Conservation (phyloP, 2,113 vertebrate genomes). For the Macquaria australasica region DNA sequence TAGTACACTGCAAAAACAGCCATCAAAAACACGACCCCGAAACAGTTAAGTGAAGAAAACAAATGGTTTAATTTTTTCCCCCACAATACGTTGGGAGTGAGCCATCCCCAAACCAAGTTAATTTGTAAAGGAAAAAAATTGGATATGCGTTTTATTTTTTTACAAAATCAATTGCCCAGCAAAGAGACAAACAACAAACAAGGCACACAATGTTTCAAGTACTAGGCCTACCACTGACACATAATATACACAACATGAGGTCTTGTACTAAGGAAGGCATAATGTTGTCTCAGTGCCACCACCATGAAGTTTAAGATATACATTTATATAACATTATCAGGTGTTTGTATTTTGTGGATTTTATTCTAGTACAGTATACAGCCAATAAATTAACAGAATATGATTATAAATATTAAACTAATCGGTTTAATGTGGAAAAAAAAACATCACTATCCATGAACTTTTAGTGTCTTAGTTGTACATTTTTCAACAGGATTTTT, state of each 20-base stretch:
- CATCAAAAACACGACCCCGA: constrained; percentile 33
- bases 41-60: neutral
- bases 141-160: neutral
- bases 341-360: neutral
- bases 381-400: constrained; percentile 24
- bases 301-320: neutral
- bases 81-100: neutral
- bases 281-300: neutral
- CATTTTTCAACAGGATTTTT: neutral
- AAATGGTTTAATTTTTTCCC: constrained; percentile 14
- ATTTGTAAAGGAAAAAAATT: neutral
- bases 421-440: neutral
- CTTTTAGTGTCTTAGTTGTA: neutral
- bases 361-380: neutral
- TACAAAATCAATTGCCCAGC: constrained; percentile 31
- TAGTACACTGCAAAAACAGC: neutral
- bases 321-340: neutral
- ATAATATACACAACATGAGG: constrained; percentile 4
- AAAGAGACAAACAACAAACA: constrained; percentile 30
- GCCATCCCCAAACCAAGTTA: neutral
- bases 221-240: constrained; percentile 20
- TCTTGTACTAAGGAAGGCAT: neutral
- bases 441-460: neutral
- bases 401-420: constrained; percentile 3
- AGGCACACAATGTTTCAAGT: constrained; percentile 64